These are phyloP conservation scores for Theonella swinhoei DNA, from an alignment of 37 sponge, comb jelly and placozoan species.

Conservation along the genomic window DNA sequence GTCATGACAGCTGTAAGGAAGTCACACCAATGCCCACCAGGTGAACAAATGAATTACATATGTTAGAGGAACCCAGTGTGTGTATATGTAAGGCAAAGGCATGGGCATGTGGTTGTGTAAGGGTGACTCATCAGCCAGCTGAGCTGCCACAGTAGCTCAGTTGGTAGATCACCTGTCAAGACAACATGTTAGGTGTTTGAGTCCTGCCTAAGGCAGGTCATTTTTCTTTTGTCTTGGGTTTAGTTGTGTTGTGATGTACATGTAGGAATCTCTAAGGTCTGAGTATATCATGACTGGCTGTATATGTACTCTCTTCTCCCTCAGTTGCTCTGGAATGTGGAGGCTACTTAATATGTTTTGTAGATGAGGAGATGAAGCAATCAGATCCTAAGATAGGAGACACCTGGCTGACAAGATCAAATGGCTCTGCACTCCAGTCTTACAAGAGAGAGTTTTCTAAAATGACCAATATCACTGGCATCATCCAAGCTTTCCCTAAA, in stretches of 20 bases:
- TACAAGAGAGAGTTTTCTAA: conserved; percentile 92
- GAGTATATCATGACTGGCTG: too few species aligned
- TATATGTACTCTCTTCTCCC: too few species aligned
- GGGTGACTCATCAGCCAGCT: background rate
- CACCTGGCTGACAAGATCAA: conserved; percentile 51
- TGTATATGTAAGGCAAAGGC: too few species aligned
- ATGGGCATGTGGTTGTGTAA: background rate
- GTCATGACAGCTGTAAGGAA: conserved; percentile 73
- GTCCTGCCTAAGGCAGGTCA: background rate
- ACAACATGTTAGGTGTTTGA: background rate
- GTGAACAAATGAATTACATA: too few species aligned
- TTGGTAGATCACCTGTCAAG: too few species aligned
- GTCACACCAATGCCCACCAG: conserved; percentile 93
- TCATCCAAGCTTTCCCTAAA: conserved; percentile 87
- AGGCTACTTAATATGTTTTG: conserved; percentile 92
- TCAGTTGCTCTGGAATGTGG: conserved; percentile 98
- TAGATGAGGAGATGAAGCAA: conserved; percentile 84
- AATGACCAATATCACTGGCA: conserved; percentile 91
- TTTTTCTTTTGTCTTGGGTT: too few species aligned
- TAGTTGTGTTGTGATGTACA: too few species aligned
- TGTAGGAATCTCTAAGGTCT: too few species aligned
- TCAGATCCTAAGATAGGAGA: conserved; percentile 81
- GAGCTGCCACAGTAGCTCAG: too few species aligned
- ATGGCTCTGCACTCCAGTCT: conserved; percentile 80
- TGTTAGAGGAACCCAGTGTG: too few species aligned